Percentiles rank a stretch among this genome's conserved stretches.
These are phyloP conservation scores for Thunnus thynnus DNA, from an alignment of 2,113 vertebrate species.

Conservation along the genomic window DNA sequence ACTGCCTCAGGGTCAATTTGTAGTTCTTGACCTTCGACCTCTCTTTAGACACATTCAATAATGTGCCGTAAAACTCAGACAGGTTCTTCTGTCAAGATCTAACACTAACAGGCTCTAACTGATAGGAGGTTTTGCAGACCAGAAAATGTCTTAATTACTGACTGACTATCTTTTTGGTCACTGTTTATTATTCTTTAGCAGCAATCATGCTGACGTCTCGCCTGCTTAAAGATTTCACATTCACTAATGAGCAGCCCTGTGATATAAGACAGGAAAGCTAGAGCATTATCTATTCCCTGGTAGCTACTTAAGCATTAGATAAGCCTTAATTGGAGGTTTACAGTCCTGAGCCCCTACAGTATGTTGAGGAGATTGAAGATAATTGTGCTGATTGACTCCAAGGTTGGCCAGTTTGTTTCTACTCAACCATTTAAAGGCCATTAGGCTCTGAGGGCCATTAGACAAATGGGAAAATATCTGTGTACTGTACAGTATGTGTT, in stretches of 20 bases:
- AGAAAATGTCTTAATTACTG: background rate
- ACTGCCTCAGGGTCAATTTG: conserved; percentile 48
- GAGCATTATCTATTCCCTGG: conserved; percentile 49
- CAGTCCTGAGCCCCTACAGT: conserved; percentile 24
- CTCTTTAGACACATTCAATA: conserved; percentile 46
- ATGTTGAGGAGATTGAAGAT: conserved; percentile 30
- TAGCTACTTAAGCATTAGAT: conserved; percentile 38
- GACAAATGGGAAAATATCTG: conserved; percentile 12
- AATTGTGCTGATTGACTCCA: conserved; percentile 58
- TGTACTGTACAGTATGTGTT: background rate
- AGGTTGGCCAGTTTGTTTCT: conserved; percentile 48
- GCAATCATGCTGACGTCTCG: background rate
- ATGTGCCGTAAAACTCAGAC: conserved; percentile 42
- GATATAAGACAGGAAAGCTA: conserved; percentile 24
- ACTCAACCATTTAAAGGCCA: conserved; percentile 61
- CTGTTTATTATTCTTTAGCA: background rate
- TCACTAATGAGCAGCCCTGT: conserved; percentile 11
- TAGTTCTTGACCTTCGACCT: conserved; percentile 53
- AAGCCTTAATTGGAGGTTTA: conserved; percentile 59
- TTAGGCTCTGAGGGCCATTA: conserved; percentile 42
- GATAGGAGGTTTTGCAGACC: conserved; percentile 18
- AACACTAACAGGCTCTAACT: conserved; percentile 27
- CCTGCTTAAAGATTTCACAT: conserved; percentile 6
- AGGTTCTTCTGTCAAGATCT: conserved; percentile 30
- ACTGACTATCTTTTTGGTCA: background rate